Base-by-base conservation (phyloP, 1,140 invertebrate species). In the Triops longicaudatus region DNA sequence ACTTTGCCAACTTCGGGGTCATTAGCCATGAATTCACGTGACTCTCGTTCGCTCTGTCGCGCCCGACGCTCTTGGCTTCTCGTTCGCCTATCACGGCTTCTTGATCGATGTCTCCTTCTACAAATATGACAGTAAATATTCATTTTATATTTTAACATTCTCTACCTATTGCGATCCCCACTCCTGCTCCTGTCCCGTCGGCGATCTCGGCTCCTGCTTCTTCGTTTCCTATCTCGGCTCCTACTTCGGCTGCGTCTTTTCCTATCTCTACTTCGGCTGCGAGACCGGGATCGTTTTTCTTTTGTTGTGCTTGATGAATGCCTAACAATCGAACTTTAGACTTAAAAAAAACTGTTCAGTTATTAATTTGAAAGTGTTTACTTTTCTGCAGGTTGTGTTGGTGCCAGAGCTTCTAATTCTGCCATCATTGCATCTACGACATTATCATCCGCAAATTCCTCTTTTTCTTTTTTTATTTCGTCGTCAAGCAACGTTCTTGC, bases 321-420 rank as follows among this genome's bases (percentile, higher is more conserved):
- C 50, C 50, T 63, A 63, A 63, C 14, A 22, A 44, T 6, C 14
- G 50, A 10, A 63, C 22, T 5, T n/a, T n/a, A 63, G 22, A 12
- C 17, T 63, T 6, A 14, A 6, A 63, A n/a, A 22, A 63, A 63
- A 22, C 6, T 17, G 17, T n/a, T 14, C 10, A 6, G 17, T 22
- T n/a, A 63, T 6, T 63, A 63, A 22, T 17, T n/a, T 17, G 50
- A 63, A 63, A 5, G 50, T 17, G 3, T 22, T n/a, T n/a, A 63
- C 50, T 75, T 50, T 43, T 75, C 4, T 75, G 74, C 79, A 80
- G 41, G 79, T 31, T 73, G 37, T 73, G 73, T 86, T 0, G 93
- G 93, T 12, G 94, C 93, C 26, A 97, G 83, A 17, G 93, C 92
- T 85, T 98, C 95, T 72, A 98, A 86, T 80, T 94, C 92, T 72